A percentile compares a stretch with the other conserved stretches of the same genome.
These are phyloP conservation scores for Belgica antarctica DNA, from an alignment of 2,888 invertebrate genomes.

Conservation along the genomic window DNA sequence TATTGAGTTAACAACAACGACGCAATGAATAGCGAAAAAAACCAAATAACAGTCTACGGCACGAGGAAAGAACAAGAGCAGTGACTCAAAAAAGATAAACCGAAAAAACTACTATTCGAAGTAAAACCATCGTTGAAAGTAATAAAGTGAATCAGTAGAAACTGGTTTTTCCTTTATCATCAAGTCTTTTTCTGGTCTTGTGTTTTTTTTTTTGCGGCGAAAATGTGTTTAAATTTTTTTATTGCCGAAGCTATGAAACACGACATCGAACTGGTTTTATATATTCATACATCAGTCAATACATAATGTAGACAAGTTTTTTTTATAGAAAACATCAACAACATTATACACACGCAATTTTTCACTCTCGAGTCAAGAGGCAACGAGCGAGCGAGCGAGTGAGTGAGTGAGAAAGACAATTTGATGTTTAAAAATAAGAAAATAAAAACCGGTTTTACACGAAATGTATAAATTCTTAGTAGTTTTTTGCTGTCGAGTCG, in stretches of 20 bases:
- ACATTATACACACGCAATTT: constrained; percentile 17
- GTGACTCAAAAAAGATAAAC: neutral
- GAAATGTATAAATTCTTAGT: constrained; percentile 21
- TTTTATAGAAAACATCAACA: constrained; percentile 6
- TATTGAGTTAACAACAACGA: too few species aligned
- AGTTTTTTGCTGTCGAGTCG: neutral
- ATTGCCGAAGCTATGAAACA: constrained; percentile 1
- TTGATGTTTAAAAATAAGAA: neutral
- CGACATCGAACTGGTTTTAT: constrained; percentile 14
- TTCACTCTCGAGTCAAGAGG: neutral
- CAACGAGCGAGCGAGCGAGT: constrained; percentile 1
- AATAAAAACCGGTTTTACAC: constrained; percentile 23
- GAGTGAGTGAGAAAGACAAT: neutral
- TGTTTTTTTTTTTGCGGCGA: neutral
- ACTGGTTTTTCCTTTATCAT: too few species aligned
- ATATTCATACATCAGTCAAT: constrained; percentile 2
- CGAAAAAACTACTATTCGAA: constrained; percentile 9
- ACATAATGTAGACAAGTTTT: neutral
- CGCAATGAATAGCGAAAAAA: neutral
- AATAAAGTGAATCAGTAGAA: constrained; percentile 19
- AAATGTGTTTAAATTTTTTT: constrained; percentile 5
- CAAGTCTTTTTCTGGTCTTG: neutral
- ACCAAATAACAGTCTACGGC: neutral
- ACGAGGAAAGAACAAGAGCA: neutral
- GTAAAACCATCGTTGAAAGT: constrained; percentile 3